Conservation (phyloP, 2,113 vertebrate species). For the Steatornis caripensis region DNA sequence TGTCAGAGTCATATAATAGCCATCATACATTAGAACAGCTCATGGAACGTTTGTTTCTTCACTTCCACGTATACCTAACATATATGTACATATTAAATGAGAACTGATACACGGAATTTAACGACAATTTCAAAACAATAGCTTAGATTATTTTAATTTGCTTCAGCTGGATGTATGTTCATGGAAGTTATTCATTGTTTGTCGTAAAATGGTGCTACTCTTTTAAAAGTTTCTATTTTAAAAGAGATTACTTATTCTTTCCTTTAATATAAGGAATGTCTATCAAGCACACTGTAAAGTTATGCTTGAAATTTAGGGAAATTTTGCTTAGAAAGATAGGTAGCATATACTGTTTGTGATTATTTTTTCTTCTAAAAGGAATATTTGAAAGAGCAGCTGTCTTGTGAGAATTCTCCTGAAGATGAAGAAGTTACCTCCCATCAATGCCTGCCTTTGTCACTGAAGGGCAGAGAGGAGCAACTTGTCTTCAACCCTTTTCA, state of each 20-base stretch:
- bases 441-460: slow-evolving; percentile 59
- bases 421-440: not conserved
- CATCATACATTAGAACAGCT: not conserved
- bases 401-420: slow-evolving; percentile 49
- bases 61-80: not conserved
- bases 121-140: not conserved
- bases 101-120: not conserved
- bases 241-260: not conserved
- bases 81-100: not conserved
- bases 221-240: not conserved
- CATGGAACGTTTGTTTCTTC: not conserved
- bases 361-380: slow-evolving; percentile 70
- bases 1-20: not conserved
- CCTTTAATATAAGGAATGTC: not conserved
- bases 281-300: not conserved
- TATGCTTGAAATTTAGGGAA: not conserved
- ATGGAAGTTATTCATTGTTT: not conserved
- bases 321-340: not conserved
- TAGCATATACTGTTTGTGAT: not conserved
- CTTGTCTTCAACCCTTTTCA: slow-evolving; percentile 82
- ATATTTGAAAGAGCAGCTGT: slow-evolving; percentile 80
- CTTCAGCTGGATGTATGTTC: not conserved
- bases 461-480: slow-evolving; percentile 18
- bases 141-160: not conserved
- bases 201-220: not conserved